Conservation (phyloP, 2,888 invertebrate genomes). For the Spialia ferax region DNA sequence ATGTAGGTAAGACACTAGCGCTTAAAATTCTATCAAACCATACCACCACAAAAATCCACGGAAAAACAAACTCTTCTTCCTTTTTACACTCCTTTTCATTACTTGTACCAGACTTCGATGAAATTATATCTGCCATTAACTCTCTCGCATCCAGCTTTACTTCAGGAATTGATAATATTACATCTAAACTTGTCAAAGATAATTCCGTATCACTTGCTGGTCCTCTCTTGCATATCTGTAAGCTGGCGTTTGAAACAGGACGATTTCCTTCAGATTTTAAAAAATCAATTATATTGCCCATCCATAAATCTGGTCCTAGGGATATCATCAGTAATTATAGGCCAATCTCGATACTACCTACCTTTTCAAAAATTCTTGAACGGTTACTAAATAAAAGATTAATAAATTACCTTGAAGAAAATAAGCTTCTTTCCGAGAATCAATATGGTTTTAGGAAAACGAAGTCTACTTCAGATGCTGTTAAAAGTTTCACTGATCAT, state of each 20-base stretch:
- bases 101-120: neutral
- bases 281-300: slow-evolving; percentile 13
- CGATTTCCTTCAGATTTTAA: slow-evolving; percentile 13
- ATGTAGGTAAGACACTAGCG: slow-evolving; percentile 7
- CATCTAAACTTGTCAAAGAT: slow-evolving; percentile 4
- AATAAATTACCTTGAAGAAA: slow-evolving; percentile 3
- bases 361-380: slow-evolving; percentile 20
- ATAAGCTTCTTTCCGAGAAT: slow-evolving; percentile 8
- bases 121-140: slow-evolving; percentile 1
- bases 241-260: slow-evolving; percentile 3
- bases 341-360: slow-evolving; percentile 22
- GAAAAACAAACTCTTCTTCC: no score
- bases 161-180: slow-evolving; percentile 20
- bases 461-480: slow-evolving; percentile 17
- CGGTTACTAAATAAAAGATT: slow-evolving; percentile 11
- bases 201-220: slow-evolving; percentile 5
- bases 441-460: slow-evolving; percentile 19
- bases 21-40: neutral
- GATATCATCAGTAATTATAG: slow-evolving; percentile 8
- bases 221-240: slow-evolving; percentile 13
- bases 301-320: slow-evolving; percentile 12
- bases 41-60: neutral
- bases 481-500: neutral
- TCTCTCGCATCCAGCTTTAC: slow-evolving; percentile 1
- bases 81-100: slow-evolving; percentile 11